phyloP scores from a whole-genome alignment of 2,888 invertebrate genomes.

The Idaea straminata region DNA sequence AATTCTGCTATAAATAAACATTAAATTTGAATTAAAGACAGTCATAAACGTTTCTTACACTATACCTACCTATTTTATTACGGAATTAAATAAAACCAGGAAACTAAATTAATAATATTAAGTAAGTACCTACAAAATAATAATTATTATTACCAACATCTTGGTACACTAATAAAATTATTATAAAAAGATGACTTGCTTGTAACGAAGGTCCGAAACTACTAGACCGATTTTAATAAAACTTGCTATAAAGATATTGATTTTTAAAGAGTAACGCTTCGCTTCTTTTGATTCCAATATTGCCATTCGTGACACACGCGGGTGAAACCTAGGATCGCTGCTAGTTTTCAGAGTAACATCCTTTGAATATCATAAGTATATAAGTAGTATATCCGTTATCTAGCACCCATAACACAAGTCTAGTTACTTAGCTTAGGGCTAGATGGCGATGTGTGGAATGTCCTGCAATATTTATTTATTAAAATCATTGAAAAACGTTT shows the following conservation, averaged over 20 bases:
- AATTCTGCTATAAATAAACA: slow-evolving; percentile 10
- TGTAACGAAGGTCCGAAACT: too few relatives aligned
- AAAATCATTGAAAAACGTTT: not conserved
- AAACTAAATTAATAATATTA: not conserved
- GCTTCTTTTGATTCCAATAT: too few relatives aligned
- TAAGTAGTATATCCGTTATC: too few relatives aligned
- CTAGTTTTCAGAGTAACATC: too few relatives aligned
- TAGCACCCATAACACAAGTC: not conserved
- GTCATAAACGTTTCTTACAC: not conserved
- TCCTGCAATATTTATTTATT: not conserved
- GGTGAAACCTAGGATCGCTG: too few relatives aligned
- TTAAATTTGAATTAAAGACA: slow-evolving; percentile 8
- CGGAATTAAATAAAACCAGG: not conserved
- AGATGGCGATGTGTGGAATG: not conserved
- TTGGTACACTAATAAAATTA: not conserved
- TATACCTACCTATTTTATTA: not conserved
- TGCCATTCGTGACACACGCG: too few relatives aligned
- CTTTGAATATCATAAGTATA: too few relatives aligned
- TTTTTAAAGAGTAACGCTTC: too few relatives aligned
- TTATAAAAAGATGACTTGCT: too few relatives aligned
- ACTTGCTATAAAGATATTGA: too few relatives aligned
- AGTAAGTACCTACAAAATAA: not conserved
- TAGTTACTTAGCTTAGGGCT: not conserved
- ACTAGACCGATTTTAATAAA: too few relatives aligned
- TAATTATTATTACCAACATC: not conserved